Conservation (phyloP, 1,140 invertebrate genomes). For the Doryteuthis pealeii region DNA sequence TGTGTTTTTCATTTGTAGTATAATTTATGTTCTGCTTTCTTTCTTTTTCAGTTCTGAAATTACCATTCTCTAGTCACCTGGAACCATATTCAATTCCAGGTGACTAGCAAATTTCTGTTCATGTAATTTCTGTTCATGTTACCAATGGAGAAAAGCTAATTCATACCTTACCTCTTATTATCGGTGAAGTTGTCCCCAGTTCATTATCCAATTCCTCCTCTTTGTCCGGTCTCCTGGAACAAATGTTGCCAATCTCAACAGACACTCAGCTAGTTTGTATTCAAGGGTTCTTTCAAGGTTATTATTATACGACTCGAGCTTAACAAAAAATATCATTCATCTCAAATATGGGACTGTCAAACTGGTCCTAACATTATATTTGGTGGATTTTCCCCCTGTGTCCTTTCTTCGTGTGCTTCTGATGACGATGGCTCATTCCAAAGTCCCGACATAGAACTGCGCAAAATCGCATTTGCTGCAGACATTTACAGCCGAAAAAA, state of each 20-base stretch:
- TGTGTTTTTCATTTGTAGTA: no score
- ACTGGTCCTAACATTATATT: slow-evolving; percentile 40
- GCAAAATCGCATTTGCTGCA: slow-evolving; percentile 82
- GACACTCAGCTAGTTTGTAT: slow-evolving; percentile 47
- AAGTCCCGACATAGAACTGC: slow-evolving; percentile 70
- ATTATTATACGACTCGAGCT: slow-evolving; percentile 46
- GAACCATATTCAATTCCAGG: no score
- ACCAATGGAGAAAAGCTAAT: slow-evolving; percentile 41
- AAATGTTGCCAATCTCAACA: slow-evolving; percentile 19
- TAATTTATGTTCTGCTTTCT: no score
- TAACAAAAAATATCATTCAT: slow-evolving; percentile 49
- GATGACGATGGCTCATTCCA: slow-evolving; percentile 77
- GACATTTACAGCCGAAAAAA: slow-evolving; percentile 82
- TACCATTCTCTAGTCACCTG: no score
- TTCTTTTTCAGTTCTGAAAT: no score
- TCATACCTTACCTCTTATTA: slow-evolving; percentile 48
- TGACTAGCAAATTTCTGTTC: no score
- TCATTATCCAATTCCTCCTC: background rate
- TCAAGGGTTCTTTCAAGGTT: slow-evolving; percentile 53
- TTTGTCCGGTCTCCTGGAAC: slow-evolving; percentile 28
- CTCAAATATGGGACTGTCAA: slow-evolving; percentile 39
- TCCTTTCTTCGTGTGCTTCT: slow-evolving; percentile 54
- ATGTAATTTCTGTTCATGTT: slow-evolving; percentile 46
- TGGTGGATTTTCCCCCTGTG: slow-evolving; percentile 38
- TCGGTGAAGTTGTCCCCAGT: slow-evolving; percentile 46